A percentile compares a stretch with the other conserved stretches of the same genome.
Evolutionary conservation across 2,797 vertebrate genomes (phyloP).

Genomic region (Micropoecilia bifurca): DNA sequence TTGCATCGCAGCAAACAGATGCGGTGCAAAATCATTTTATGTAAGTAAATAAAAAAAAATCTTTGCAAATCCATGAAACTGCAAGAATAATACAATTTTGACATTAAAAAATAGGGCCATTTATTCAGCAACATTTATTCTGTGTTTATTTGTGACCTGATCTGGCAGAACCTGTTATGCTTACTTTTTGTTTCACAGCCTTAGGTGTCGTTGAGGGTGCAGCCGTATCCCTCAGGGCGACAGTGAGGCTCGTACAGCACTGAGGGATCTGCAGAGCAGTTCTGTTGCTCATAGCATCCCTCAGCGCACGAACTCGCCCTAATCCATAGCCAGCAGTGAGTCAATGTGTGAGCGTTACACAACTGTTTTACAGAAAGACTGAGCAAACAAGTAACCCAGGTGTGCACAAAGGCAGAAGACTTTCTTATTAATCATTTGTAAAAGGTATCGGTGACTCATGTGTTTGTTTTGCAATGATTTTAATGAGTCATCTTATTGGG

Average conservation of each 20-base stretch:
- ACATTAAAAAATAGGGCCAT: neutral
- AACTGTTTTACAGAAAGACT: constrained; percentile 34
- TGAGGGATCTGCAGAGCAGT: constrained; percentile 42
- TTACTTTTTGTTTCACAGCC: constrained; percentile 62
- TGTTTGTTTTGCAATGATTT: constrained; percentile 22
- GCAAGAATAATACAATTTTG: constrained; percentile 10
- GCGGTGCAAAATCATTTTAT: constrained; percentile 9
- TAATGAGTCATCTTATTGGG: constrained; percentile 56
- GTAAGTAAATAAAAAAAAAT: neutral
- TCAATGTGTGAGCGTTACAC: constrained; percentile 49
- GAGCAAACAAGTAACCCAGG: constrained; percentile 42
- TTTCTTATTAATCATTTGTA: constrained; percentile 50
- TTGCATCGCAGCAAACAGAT: too few species aligned
- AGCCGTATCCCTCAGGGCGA: constrained; percentile 60
- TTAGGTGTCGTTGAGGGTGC: constrained; percentile 64
- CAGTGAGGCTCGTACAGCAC: constrained; percentile 46
- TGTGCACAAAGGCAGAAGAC: constrained; percentile 31
- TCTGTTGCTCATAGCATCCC: constrained; percentile 59
- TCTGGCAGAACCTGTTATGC: constrained; percentile 67
- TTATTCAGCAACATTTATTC: constrained; percentile 30
- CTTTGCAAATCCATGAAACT: constrained; percentile 7
- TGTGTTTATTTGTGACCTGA: constrained; percentile 37
- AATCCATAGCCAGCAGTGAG: constrained; percentile 51
- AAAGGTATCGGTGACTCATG: constrained; percentile 33
- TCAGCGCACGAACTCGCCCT: constrained; percentile 33